These are phyloP conservation scores for Willisornis vidua DNA, from an alignment of 2,113 vertebrate species.

Conservation along the genomic window DNA sequence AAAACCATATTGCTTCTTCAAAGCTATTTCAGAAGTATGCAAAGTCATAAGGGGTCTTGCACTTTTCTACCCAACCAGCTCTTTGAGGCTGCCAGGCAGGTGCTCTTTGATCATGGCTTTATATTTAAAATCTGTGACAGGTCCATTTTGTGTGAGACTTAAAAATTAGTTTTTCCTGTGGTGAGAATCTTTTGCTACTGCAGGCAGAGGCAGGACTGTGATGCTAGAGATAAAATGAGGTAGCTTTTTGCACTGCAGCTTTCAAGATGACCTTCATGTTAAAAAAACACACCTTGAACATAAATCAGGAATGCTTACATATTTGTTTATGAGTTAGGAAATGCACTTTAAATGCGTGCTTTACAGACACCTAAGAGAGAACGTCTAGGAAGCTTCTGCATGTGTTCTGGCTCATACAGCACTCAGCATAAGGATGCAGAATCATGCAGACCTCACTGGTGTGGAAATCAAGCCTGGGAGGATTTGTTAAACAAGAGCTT, in stretches of 20 bases:
- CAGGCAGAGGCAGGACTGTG: not conserved
- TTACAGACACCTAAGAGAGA: not conserved
- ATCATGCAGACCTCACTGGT: not conserved
- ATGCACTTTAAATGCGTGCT: not conserved
- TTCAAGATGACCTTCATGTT: conserved; percentile 28
- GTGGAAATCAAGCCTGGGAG: not conserved
- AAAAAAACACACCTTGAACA: not conserved
- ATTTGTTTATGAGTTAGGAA: conserved; percentile 12
- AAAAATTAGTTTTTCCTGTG: not conserved
- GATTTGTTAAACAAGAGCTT: not conserved
- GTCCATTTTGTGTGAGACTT: not conserved
- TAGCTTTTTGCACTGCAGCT: not conserved
- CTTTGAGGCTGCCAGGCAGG: not conserved
- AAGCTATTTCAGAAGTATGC: not conserved
- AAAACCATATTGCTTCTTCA: not conserved
- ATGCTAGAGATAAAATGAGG: not conserved
- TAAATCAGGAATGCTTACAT: not conserved
- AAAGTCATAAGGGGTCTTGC: not conserved
- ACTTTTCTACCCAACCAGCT: not conserved
- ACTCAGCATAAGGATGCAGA: not conserved
- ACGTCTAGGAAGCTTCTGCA: not conserved
- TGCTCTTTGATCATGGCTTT: not conserved
- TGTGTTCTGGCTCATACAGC: not conserved
- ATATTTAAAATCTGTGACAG: not conserved
- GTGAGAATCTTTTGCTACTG: not conserved